Base-by-base conservation (phyloP, 1,140 invertebrate genomes). In the Drosophila mojavensis region DNA sequence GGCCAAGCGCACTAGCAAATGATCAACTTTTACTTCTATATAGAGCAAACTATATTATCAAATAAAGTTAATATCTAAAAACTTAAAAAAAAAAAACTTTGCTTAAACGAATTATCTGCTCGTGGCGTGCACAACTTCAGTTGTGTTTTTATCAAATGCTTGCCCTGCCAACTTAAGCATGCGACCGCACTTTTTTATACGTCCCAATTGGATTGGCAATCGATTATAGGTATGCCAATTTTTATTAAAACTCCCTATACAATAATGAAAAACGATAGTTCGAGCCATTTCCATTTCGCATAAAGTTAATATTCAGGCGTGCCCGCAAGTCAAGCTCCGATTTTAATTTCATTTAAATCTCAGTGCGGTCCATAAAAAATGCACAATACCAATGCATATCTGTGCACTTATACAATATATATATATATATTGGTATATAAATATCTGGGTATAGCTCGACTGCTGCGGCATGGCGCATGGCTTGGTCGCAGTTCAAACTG, bases 311-410 rank as follows among this genome's bases (percentile, higher is more conserved):
- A 81, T 78, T 58, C 81, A 79, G 67, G 50, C 56, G 67, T 73
- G 62, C 55, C 81, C 81, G 51, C 76, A 85, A 85, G 78, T 78
- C 78, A 50, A 61, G 78, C 81, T 64, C 58, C 67, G 63, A 75
- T 79, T 77, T 82, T 77, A 79, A 79, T 82, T 79, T 79, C 73
- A 78, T 89, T 80, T 83, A 83, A 88, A 82, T 78, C 71, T 74
- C 66, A 65, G 63, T 30, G 61, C 66, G 59, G 48, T 30, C 62
- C 63, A 79, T 78, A 83, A 83, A 88, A 75, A 71, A 43, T 71
- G 33, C 59, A 71, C 54, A 63, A 70, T 63, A 39, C 3, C 41
- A 20, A 13, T 20, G 39, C 26, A 48, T 28, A 61, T 15, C n/a
- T 11, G 9, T 3, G 9, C 17, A 48, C 17, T n/a, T 11, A 68